Base-by-base conservation (phyloP, 2,888 invertebrate genomes). In the Macrophya alboannulata region DNA sequence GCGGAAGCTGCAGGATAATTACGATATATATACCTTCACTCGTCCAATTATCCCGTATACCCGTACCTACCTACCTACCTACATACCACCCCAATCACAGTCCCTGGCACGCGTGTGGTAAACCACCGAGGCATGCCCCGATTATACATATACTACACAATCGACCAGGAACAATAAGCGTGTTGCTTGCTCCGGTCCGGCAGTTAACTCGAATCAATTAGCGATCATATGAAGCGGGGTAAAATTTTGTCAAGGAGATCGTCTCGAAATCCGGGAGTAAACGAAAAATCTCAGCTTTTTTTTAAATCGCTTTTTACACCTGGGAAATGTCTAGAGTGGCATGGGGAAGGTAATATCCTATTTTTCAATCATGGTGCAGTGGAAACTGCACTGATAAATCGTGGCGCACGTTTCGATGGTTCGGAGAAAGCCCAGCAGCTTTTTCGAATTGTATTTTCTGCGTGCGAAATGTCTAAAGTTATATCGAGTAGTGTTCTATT, bases 121-220 rank as follows among this genome's bases (percentile, higher is more conserved):
- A 81, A 81, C 81, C 59, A 40, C 21, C 62, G 59, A 62, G 43
- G 81, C 81, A 62, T 81, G 43, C 43, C 43, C 43, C 81, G 81
- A 81, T 81, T 81, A 81, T 43, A 43, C 21, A 31, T 43, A 43
- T 40, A 62, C 81, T 51, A 77, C 81, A 59, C 62, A 62, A 81
- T 59, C 62, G 62, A 62, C 81, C 25, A 62, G 81, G 40, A 59
- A 81, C 81, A 62, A 81, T 81, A 62, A 68, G 25, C 68, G 40
- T 71, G 72, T 17, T n/a, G 17, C 43, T 59, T 10, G 81, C 40
- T 81, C 10, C 21, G 40, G 51, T 43, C 43, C 21, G 2, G 59
- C 51, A 40, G 81, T 81, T 81, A 62, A 62, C 81, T 81, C 12
- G 37, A 81, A 81, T 81, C 43, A 81, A 81, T 81, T 81, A 62